phyloP scores from a whole-genome alignment of 1,140 invertebrate species.

The Papilio glaucus region DNA sequence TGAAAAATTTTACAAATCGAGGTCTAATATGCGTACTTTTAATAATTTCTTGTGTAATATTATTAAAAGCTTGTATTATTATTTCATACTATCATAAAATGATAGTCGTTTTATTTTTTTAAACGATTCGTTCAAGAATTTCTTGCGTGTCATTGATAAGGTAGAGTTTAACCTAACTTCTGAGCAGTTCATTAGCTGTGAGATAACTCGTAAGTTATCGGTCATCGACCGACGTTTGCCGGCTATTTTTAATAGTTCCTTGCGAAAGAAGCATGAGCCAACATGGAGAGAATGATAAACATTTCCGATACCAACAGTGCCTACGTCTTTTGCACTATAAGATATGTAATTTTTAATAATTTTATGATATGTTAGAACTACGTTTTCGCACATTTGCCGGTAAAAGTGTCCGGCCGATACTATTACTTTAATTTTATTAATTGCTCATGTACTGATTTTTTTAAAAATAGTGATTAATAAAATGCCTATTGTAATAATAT shows the following conservation, averaged over 20 bases:
- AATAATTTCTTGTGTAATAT: neutral
- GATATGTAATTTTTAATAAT: neutral
- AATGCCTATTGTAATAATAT: too few relatives aligned
- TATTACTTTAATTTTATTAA: too few relatives aligned
- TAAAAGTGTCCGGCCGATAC: too few relatives aligned
- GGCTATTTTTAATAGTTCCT: slow-evolving; percentile 35
- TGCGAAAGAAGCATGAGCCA: slow-evolving; percentile 30
- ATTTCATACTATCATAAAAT: slow-evolving; percentile 13
- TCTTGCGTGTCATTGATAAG: slow-evolving; percentile 25
- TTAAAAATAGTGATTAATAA: too few relatives aligned
- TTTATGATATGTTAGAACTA: neutral
- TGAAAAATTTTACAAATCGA: neutral
- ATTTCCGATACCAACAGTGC: slow-evolving; percentile 5
- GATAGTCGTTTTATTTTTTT: neutral
- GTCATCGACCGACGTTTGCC: slow-evolving; percentile 50
- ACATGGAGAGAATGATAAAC: slow-evolving; percentile 33
- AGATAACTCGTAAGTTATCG: slow-evolving; percentile 60
- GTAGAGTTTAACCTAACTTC: slow-evolving; percentile 37
- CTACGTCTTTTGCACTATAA: neutral
- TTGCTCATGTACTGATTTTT: too few relatives aligned
- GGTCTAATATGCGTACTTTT: neutral
- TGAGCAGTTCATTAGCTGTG: slow-evolving; percentile 41
- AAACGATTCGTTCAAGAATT: slow-evolving; percentile 26
- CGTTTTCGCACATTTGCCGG: too few relatives aligned
- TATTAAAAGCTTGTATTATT: slow-evolving; percentile 7